phyloP scores from a whole-genome alignment of 2,113 vertebrate genomes.

The Syrrhaptes paradoxus region DNA sequence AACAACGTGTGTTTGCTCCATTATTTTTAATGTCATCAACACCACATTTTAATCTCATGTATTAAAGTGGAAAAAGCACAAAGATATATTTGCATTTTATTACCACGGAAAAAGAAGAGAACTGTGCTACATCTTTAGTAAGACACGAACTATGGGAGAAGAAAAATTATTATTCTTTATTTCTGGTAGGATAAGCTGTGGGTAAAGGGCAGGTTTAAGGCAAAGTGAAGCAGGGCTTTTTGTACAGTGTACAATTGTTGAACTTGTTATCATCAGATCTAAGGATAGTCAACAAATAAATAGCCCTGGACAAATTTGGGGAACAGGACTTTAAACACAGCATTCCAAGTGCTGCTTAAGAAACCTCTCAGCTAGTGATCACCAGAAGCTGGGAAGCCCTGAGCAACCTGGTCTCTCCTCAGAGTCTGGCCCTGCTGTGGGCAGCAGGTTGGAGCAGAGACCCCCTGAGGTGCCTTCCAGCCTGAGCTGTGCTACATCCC shows the following conservation, averaged over 20 bases:
- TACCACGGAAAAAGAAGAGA: background rate
- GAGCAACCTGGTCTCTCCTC: background rate
- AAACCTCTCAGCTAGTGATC: background rate
- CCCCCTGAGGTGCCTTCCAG: background rate
- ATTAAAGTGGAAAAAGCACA: background rate
- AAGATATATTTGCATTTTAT: background rate
- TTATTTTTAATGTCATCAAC: constrained; percentile 43
- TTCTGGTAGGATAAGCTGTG: background rate
- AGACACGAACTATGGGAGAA: background rate
- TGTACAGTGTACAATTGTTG: background rate
- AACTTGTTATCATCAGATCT: background rate
- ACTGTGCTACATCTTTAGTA: background rate
- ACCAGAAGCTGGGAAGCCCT: background rate
- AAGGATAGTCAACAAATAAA: background rate
- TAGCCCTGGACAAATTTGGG: background rate
- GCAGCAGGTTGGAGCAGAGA: background rate
- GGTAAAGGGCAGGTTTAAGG: background rate
- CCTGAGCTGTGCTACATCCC: background rate
- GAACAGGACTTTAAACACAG: background rate
- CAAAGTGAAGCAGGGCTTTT: background rate
- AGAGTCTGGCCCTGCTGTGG: background rate
- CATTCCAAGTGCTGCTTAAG: background rate
- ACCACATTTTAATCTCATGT: constrained; percentile 2
- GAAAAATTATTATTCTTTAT: background rate
- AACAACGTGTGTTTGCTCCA: background rate